Percentiles rank a stretch among this genome's conserved stretches.
phyloP scores from a whole-genome alignment of 2,797 vertebrate genomes.

The Fringilla coelebs region DNA sequence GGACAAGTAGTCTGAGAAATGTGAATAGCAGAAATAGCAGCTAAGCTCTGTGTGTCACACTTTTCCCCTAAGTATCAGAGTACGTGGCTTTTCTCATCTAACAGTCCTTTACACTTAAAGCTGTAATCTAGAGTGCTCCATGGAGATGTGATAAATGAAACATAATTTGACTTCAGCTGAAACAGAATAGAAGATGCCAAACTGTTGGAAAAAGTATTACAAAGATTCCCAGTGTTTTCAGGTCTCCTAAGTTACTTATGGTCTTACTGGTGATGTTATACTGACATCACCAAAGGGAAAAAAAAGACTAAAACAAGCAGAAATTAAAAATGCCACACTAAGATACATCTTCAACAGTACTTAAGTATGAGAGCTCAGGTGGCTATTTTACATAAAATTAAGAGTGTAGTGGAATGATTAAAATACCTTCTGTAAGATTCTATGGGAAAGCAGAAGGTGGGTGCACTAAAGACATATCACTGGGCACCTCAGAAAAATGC shows the following conservation, averaged over 20 bases:
- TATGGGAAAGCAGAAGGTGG: not conserved
- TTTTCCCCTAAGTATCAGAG: not conserved
- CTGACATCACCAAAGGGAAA: not conserved
- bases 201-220: not conserved
- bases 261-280: not conserved
- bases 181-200: not conserved
- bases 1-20: not conserved
- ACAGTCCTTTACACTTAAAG: not conserved
- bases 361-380: not conserved
- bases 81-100: not conserved
- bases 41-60: not conserved
- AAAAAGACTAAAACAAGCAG: not conserved
- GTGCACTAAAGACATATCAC: not conserved
- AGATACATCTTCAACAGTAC: not conserved
- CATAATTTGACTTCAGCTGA: not conserved
- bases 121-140: not conserved
- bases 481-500: not conserved
- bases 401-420: not conserved
- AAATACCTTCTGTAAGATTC: not conserved
- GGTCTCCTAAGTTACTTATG: not conserved
- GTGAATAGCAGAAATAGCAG: not conserved
- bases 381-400: not conserved
- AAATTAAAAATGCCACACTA: not conserved
- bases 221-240: not conserved
- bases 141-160: not conserved